Evolutionary conservation across 2,113 vertebrate genomes (phyloP).

Genomic region (Thermophis baileyi): DNA sequence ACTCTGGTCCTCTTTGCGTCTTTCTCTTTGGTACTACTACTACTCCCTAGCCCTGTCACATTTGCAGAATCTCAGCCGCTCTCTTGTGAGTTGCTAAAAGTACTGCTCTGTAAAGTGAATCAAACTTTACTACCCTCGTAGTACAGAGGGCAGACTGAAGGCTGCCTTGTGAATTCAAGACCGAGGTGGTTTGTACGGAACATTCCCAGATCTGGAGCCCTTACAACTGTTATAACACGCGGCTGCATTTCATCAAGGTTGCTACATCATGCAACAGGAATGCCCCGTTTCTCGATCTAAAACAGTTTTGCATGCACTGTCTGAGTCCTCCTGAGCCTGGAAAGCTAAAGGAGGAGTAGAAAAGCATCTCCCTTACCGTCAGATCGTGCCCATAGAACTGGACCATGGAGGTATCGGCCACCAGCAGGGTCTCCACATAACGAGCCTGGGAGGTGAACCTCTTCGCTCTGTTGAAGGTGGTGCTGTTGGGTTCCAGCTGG

Average conservation of each 20-base stretch:
- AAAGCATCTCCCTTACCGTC: slow-evolving; percentile 71
- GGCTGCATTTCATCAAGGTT: neutral
- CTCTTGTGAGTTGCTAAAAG: neutral
- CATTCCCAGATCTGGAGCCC: neutral
- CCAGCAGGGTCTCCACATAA: slow-evolving; percentile 87
- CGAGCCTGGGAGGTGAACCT: slow-evolving; percentile 85
- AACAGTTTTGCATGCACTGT: neutral
- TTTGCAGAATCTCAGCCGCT: neutral
- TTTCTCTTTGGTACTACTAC: too few relatives aligned
- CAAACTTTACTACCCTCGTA: neutral
- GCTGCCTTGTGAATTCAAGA: neutral
- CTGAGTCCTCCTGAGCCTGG: neutral
- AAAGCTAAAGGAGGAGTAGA: neutral
- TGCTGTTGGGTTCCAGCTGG: neutral
- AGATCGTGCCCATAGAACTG: slow-evolving; percentile 83
- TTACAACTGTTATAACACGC: too few relatives aligned
- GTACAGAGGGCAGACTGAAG: neutral
- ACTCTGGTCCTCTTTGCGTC: too few relatives aligned
- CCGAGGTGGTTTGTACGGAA: neutral
- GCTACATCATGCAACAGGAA: neutral
- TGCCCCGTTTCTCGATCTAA: neutral
- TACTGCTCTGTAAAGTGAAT: too few relatives aligned
- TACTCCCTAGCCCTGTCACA: too few relatives aligned
- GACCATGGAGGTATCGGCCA: slow-evolving; percentile 83
- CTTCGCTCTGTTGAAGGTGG: slow-evolving; percentile 41